A percentile compares a stretch with the other conserved stretches of the same genome.
Evolutionary conservation across 2,888 invertebrate genomes (phyloP).

Genomic region (Nyleta sp.): DNA sequence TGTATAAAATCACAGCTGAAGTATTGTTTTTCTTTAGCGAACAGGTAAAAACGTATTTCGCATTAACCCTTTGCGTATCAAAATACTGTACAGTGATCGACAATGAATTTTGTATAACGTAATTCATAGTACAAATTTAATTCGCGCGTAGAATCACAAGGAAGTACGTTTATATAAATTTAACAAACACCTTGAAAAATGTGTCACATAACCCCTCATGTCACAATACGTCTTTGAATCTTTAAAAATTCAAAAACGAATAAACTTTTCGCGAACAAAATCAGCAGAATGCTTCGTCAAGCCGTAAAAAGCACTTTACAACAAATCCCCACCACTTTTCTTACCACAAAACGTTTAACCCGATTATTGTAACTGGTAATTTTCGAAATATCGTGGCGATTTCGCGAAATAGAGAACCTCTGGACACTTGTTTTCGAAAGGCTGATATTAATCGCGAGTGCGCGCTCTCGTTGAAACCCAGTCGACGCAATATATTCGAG

Average conservation of each 20-base stretch:
- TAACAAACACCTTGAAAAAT: too few relatives aligned
- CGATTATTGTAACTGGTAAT: not conserved
- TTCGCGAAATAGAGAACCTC: conserved; percentile 11
- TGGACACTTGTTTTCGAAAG: conserved; percentile 61
- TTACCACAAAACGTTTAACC: conserved; percentile 33
- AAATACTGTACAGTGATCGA: too few relatives aligned
- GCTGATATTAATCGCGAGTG: conserved; percentile 71
- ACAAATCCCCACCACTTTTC: not conserved
- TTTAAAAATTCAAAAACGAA: not conserved
- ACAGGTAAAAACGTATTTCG: too few relatives aligned
- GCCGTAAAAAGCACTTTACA: not conserved
- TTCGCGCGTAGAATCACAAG: too few relatives aligned
- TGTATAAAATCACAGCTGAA: too few relatives aligned
- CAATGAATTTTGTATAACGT: too few relatives aligned
- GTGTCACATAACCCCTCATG: too few relatives aligned
- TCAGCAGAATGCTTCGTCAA: conserved; percentile 31
- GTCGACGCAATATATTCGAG: conserved; percentile 74
- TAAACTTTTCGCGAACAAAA: conserved; percentile 6
- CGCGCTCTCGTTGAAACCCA: conserved; percentile 67
- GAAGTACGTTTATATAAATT: too few relatives aligned
- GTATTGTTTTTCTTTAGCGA: too few relatives aligned
- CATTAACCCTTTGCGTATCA: too few relatives aligned
- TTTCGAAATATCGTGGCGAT: not conserved
- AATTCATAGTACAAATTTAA: too few relatives aligned
- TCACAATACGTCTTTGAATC: too few relatives aligned